These are phyloP conservation scores for Ruditapes philippinarum DNA, from an alignment of 1,140 invertebrate genomes.

Conservation along the genomic window DNA sequence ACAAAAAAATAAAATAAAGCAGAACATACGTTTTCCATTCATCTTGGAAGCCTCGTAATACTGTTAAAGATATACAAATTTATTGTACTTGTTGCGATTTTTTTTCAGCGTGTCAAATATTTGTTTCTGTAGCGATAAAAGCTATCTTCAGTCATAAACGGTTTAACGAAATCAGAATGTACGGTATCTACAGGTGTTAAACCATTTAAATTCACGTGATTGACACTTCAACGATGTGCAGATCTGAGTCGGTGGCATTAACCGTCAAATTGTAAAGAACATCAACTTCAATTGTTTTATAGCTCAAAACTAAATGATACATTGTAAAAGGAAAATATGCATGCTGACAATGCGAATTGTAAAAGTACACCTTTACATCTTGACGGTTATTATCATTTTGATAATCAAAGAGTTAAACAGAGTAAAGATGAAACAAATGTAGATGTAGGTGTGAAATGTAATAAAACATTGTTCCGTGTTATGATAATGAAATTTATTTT, in stretches of 20 bases:
- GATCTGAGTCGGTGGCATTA: conserved; percentile 16
- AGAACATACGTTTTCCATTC: conserved; percentile 28
- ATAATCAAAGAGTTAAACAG: too few species aligned
- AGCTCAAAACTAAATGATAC: neutral
- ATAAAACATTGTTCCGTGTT: too few species aligned
- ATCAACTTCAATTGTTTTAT: neutral
- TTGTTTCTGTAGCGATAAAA: conserved; percentile 49
- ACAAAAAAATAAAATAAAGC: conserved; percentile 50
- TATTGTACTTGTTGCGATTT: conserved; percentile 15
- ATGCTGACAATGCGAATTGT: too few species aligned
- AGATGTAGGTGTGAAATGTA: too few species aligned
- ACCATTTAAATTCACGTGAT: conserved; percentile 53
- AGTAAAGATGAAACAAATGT: too few species aligned
- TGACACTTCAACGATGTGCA: conserved; percentile 31
- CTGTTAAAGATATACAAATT: conserved; percentile 34
- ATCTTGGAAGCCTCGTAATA: conserved; percentile 31
- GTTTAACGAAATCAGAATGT: conserved; percentile 2
- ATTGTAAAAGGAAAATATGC: too few species aligned
- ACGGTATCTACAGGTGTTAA: conserved; percentile 45
- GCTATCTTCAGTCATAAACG: conserved; percentile 48
- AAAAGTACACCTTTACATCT: too few species aligned
- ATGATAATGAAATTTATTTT: too few species aligned
- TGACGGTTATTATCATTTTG: too few species aligned
- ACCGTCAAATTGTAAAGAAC: neutral
- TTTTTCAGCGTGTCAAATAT: conserved; percentile 57